Evolutionary conservation across 53 echinoderm and acorn worm species (phyloP).

Genomic region (Luidia sarsii): DNA sequence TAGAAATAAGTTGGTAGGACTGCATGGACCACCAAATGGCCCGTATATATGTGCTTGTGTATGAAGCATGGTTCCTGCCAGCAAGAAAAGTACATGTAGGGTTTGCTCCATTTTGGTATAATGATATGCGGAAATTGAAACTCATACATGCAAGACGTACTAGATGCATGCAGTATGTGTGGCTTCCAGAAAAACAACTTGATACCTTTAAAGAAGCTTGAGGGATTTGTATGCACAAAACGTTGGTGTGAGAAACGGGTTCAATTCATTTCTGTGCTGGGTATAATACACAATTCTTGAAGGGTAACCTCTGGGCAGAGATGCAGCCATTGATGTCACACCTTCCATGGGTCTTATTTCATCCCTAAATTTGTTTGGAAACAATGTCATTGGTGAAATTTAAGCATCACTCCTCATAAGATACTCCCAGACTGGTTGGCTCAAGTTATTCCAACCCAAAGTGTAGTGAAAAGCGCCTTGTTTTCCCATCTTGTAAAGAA

Average conservation of each 20-base stretch:
- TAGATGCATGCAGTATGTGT: too few relatives aligned
- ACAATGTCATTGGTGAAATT: slow-evolving; percentile 37
- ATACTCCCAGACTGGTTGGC: background rate
- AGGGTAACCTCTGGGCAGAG: background rate
- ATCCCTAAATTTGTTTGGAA: slow-evolving; percentile 11
- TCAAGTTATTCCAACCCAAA: background rate
- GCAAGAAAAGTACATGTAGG: too few relatives aligned
- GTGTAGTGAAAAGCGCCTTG: background rate
- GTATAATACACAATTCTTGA: background rate
- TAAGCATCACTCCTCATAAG: slow-evolving; percentile 8
- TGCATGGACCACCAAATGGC: too few relatives aligned
- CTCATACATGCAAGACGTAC: too few relatives aligned
- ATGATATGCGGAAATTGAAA: too few relatives aligned
- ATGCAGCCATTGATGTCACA: background rate
- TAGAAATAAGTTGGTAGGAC: too few relatives aligned
- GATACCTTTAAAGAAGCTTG: background rate
- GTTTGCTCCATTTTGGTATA: too few relatives aligned
- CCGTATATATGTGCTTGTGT: too few relatives aligned
- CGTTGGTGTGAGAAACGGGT: background rate
- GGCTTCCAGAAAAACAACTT: slow-evolving; percentile 21
- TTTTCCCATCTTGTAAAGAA: background rate
- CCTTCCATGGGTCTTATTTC: slow-evolving; percentile 37
- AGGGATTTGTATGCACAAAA: background rate
- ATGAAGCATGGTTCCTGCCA: too few relatives aligned
- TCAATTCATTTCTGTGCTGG: background rate